These are phyloP conservation scores for Lepisosteus osseus DNA, from an alignment of 2,113 vertebrate genomes.

Conservation along the genomic window DNA sequence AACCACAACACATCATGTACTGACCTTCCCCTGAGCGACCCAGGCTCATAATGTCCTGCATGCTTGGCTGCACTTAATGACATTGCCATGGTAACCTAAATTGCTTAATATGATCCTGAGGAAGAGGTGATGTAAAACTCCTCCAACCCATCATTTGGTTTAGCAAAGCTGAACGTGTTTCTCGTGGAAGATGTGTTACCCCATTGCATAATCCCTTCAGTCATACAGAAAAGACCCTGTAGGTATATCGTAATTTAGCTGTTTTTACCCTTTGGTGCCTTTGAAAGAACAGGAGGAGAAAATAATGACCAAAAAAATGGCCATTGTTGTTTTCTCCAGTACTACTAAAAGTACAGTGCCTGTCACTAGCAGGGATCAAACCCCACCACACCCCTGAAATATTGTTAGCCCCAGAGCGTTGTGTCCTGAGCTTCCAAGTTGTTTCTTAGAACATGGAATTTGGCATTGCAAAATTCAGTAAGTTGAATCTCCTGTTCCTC, in stretches of 20 bases:
- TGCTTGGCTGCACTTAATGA: conserved; percentile 23
- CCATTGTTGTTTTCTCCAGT: too few species aligned
- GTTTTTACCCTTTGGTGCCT: background rate
- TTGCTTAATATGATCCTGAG: background rate
- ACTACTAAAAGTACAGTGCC: too few species aligned
- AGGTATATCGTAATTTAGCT: background rate
- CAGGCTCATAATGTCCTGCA: conserved; percentile 13
- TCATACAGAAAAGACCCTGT: background rate
- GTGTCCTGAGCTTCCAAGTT: too few species aligned
- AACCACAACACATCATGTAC: background rate
- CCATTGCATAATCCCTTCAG: background rate
- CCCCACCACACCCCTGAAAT: too few species aligned
- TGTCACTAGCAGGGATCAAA: too few species aligned
- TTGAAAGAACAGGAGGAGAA: too few species aligned
- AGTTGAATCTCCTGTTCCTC: too few species aligned
- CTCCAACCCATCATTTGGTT: background rate
- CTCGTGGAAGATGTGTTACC: background rate
- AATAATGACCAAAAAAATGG: too few species aligned
- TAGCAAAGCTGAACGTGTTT: background rate
- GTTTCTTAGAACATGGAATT: too few species aligned
- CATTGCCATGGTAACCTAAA: conserved; percentile 32
- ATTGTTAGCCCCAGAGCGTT: too few species aligned
- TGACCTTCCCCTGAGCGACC: background rate
- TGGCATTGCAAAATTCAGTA: too few species aligned
- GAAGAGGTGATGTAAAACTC: conserved; percentile 4